phyloP scores from a whole-genome alignment of 2,113 vertebrate species.

The Myocastor coypus region DNA sequence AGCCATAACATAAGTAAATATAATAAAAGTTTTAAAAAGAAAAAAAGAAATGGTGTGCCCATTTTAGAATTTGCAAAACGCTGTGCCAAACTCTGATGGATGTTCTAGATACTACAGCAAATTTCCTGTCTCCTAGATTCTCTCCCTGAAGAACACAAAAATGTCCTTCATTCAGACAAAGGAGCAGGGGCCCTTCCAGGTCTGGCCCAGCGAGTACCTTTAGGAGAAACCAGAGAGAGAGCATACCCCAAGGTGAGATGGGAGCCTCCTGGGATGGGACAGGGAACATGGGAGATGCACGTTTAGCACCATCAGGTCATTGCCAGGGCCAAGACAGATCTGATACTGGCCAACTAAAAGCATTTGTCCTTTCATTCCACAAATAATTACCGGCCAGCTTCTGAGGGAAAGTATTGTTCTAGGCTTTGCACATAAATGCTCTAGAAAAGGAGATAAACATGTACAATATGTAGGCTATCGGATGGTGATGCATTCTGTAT shows the following conservation, averaged over 20 bases:
- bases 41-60: neutral
- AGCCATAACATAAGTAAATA: too few species aligned
- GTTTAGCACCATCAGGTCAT: conserved; percentile 24
- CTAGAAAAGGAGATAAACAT: neutral
- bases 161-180: conserved; percentile 73
- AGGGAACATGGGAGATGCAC: neutral
- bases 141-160: conserved; percentile 60
- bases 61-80: neutral
- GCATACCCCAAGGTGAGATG: conserved; percentile 34
- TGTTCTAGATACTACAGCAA: neutral
- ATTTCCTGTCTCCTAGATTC: conserved; percentile 49
- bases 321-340: neutral
- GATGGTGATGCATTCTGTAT: neutral
- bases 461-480: conserved; percentile 22
- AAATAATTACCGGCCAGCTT: conserved; percentile 14
- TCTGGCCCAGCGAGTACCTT: conserved; percentile 79
- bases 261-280: neutral
- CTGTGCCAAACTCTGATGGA: neutral
- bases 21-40: too few species aligned
- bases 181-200: conserved; percentile 60
- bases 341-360: conserved; percentile 6
- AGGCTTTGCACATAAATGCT: conserved; percentile 37
- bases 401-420: neutral
- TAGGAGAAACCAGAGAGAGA: conserved; percentile 64
- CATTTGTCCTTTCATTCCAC: conserved; percentile 19